These are phyloP conservation scores for Sylvilagus floridanus DNA, from an alignment of 2,797 vertebrate species.

Conservation along the genomic window DNA sequence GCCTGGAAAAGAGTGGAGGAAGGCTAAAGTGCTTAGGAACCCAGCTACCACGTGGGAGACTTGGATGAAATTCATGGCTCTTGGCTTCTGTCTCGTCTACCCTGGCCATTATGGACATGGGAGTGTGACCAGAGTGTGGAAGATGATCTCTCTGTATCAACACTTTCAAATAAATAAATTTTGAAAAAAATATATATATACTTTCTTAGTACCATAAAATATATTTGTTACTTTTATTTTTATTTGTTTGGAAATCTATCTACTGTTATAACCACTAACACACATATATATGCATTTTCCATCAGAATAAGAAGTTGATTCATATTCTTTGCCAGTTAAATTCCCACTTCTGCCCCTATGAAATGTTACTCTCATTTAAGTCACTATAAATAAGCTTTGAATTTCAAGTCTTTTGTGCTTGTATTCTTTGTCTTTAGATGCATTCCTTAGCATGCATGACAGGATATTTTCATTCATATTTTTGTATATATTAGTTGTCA, in stretches of 20 bases:
- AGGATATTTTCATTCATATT: background rate
- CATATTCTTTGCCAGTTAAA: background rate
- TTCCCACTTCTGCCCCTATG: background rate
- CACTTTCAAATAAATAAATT: no score
- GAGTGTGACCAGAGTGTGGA: no score
- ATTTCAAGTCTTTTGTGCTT: background rate
- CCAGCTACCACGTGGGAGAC: no score
- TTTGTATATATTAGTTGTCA: background rate
- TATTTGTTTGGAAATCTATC: background rate
- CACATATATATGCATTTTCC: background rate
- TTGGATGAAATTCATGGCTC: no score
- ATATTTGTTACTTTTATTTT: background rate
- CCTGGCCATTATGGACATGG: no score
- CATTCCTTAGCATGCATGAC: background rate
- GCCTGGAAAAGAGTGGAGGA: no score
- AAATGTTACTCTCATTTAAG: background rate
- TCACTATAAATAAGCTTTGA: background rate
- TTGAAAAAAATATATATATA: no score
- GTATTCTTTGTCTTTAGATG: background rate
- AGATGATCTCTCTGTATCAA: no score
- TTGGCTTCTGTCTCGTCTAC: no score
- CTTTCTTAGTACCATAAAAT: background rate
- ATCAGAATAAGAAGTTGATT: background rate
- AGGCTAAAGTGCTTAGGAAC: no score
- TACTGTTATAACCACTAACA: background rate